Evolutionary conservation across 2,113 vertebrate genomes (phyloP).

Genomic region (Hemicordylus capensis): DNA sequence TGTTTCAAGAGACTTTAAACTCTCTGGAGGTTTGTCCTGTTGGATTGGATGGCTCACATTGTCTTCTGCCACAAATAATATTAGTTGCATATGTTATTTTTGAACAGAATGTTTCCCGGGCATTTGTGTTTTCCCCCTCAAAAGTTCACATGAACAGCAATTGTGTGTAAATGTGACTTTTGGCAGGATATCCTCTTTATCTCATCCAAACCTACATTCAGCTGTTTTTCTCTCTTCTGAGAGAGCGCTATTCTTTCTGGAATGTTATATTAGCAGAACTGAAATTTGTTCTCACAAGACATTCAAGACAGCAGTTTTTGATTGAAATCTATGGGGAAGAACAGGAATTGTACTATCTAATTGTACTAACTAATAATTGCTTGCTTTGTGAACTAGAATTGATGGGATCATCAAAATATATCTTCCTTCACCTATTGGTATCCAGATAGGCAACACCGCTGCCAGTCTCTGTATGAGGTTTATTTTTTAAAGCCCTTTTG

Average conservation of each 20-base stretch:
- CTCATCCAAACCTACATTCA: too few relatives aligned
- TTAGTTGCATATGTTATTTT: too few relatives aligned
- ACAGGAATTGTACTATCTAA: background rate
- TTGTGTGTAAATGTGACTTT: background rate
- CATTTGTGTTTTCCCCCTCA: background rate
- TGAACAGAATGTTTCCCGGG: too few relatives aligned
- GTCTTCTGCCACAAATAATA: too few relatives aligned
- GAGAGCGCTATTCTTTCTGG: too few relatives aligned
- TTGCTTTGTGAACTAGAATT: background rate
- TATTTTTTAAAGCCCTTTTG: too few relatives aligned
- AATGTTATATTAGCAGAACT: background rate
- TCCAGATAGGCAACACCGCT: background rate
- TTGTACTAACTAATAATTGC: background rate
- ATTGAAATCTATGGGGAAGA: background rate
- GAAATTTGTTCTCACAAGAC: background rate
- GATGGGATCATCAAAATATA: too few relatives aligned
- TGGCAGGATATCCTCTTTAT: background rate
- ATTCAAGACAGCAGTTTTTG: background rate
- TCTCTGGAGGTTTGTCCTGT: too few relatives aligned
- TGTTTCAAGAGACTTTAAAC: too few relatives aligned
- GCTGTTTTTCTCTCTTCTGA: too few relatives aligned
- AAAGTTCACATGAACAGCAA: background rate
- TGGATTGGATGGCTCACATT: too few relatives aligned
- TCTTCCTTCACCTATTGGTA: background rate
- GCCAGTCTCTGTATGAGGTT: background rate